Evolutionary conservation across 2,888 invertebrate species (phyloP), one percentile per base, ranked within the genome.

Genomic region (Erebia epiphron): DNA sequence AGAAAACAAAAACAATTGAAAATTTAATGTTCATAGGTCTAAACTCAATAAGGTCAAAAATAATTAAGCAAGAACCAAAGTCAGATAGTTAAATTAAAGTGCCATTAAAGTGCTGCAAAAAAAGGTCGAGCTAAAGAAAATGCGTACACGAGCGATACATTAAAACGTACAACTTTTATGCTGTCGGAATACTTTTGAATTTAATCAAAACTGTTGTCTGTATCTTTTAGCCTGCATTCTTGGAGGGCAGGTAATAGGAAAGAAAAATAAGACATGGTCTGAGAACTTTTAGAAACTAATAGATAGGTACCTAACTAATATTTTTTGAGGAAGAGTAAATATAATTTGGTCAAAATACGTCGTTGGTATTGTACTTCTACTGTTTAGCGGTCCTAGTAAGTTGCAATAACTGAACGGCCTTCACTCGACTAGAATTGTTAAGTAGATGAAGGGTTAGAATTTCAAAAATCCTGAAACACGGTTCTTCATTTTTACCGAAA

Each of bases 21-120:
- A 14, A 50, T n/a, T 50, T 50, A n/a, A 46, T 50, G 50, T 50
- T n/a, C 50, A 10, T 16, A 14, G 7, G n/a, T 60, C 18, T 7
- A 21, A 46, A 46, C 2, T 61, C 7, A 21, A 49, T 21, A 62
- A 49, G 62, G 62, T 62, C 21, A 62, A 46, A 49, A 46, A 62
- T 49, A 49, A 62, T 21, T 61, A 49, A 21, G 41, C 43, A 16
- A 41, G 41, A 60, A 41, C 21, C 49, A 62, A 46, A 49, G 46
- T 16, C 61, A 41, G 16, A 41, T 41, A 60, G 11, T 41, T 16
- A 21, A 49, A 62, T 62, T 62, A 62, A 62, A 46, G 11, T 49
- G 46, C 46, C 14, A 62, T 26, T 49, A 49, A 46, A 16, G 61
- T 18, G 46, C 13, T 18, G 11, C 7, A 21, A 62, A 62, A n/a